Evolutionary conservation across 2,888 invertebrate genomes (phyloP), one percentile per base, ranked within the genome.

Genomic region (Hypolimnas misippus): DNA sequence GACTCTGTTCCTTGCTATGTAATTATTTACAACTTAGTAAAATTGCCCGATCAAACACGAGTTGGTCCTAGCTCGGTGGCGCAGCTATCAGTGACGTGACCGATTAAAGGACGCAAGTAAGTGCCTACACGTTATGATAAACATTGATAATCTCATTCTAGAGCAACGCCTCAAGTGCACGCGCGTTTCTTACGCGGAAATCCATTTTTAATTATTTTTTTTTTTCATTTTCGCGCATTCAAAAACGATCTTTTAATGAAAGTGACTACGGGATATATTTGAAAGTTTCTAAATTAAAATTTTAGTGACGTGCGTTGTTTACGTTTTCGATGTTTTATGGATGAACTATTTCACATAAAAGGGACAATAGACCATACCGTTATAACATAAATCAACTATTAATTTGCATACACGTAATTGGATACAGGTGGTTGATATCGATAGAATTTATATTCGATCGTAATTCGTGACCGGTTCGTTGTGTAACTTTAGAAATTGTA

Each of bases 141-240:
- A 84, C 78, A 82, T 82, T 87, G 89, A 89, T 89, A 90, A 89
- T 89, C 88, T 88, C 84, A 86, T 81, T 89, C 83, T 81, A 79
- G 80, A 79, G 78, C 76, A 78, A 83, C 83, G 77, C 74, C 79
- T 79, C 75, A 73, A 78, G 77, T 77, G 77, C 78, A 76, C 84
- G 84, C 78, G 78, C 81, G 87, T 82, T 83, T 80, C 81, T 77
- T 77, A 76, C 74, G 76, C 76, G 76, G 73, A 73, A 65, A 68
- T 69, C 57, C 61, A 51, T 64, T 65, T 66, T 67, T 53, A 52
- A 65, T 55, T 59, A 49, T 65, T 51, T 19, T 42, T 57, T 62
- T 51, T 12, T 14, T 21, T 21, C 49, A 53, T 54, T 57, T 52
- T 57, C 6, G 6, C 16, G 21, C 5, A 21, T 50, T 53, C 44